These are phyloP conservation scores for Eristalis tenax DNA, from an alignment of 2,888 invertebrate species.

Conservation along the genomic window DNA sequence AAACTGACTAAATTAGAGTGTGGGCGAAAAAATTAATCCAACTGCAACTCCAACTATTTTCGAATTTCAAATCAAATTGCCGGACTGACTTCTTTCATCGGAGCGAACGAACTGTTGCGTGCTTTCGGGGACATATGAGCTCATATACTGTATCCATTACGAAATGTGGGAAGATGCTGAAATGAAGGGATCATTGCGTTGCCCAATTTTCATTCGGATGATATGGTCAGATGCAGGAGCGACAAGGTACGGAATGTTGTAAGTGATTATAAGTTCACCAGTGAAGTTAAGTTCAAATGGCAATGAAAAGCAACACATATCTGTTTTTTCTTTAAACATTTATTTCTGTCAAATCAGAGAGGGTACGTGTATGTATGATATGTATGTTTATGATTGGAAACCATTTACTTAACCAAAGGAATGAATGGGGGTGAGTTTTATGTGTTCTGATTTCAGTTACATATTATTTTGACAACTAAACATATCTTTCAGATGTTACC, in stretches of 20 bases:
- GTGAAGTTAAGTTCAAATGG: background rate
- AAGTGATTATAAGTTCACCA: background rate
- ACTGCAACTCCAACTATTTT: slow-evolving; percentile 23
- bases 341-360: background rate
- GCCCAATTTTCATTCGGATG: slow-evolving; percentile 10
- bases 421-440: no score
- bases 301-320: background rate
- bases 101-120: background rate
- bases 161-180: background rate
- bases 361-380: no score
- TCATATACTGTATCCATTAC: background rate
- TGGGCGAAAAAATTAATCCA: slow-evolving; percentile 1
- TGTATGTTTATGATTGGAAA: no score
- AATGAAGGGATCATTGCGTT: background rate
- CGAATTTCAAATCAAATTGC: slow-evolving; percentile 35
- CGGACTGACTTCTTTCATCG: background rate
- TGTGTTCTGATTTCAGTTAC: no score
- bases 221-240: slow-evolving; percentile 33
- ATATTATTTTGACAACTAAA: no score
- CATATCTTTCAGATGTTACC: no score
- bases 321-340: background rate
- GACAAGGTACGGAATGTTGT: slow-evolving; percentile 19
- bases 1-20: background rate
- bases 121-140: background rate
- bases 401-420: no score